These are phyloP conservation scores for Idaea dimidiata DNA, from an alignment of 2,888 invertebrate species.

Conservation along the genomic window DNA sequence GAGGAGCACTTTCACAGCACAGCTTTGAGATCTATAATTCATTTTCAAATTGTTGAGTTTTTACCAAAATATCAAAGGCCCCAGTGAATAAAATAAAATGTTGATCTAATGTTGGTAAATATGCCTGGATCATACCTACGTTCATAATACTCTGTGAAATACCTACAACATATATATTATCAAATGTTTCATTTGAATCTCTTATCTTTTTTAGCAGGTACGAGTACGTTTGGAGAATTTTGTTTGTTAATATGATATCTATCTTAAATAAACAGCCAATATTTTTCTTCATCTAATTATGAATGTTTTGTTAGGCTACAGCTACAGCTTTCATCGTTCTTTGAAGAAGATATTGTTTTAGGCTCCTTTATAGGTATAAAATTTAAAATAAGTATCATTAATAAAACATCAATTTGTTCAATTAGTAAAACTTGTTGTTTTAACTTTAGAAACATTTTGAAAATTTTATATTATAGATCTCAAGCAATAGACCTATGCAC, in stretches of 20 bases:
- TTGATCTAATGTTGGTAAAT: background rate
- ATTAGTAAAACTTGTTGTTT: background rate
- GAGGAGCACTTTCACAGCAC: conserved; percentile 73
- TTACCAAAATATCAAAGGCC: background rate
- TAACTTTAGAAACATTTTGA: background rate
- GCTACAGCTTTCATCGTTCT: background rate
- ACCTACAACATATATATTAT: background rate
- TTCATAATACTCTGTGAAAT: background rate
- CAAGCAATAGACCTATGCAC: conserved; percentile 70
- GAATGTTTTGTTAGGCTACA: background rate
- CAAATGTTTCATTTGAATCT: background rate
- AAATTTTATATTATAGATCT: conserved; percentile 63
- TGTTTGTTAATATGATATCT: background rate
- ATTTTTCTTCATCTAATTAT: conserved; percentile 1
- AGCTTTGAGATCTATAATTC: conserved; percentile 69
- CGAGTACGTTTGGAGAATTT: background rate
- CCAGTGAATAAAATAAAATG: background rate
- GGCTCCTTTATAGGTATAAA: background rate
- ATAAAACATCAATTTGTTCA: background rate
- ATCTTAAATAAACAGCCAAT: conserved; percentile 10
- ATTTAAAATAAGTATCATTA: no score
- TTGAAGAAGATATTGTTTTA: background rate
- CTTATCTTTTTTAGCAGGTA: background rate
- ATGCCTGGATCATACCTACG: background rate
- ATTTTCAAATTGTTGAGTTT: background rate